Percentiles rank a stretch among this genome's conserved stretches.
Evolutionary conservation across 1,140 invertebrate genomes (phyloP).

Genomic region (Drosophila subobscura): DNA sequence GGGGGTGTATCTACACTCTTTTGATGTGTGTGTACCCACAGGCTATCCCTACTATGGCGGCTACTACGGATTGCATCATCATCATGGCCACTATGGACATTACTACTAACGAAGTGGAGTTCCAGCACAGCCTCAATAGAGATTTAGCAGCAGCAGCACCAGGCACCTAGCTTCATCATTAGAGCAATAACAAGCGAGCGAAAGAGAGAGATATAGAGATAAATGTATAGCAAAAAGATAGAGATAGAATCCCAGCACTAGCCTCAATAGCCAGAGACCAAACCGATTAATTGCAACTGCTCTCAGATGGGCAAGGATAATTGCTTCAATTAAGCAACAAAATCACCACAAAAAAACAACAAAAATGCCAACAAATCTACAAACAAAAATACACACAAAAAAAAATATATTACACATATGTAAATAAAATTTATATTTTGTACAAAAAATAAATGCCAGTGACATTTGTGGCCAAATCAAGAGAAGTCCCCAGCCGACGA

Average conservation of each 20-base stretch:
- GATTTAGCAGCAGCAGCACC: conserved; percentile 12
- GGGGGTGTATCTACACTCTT: not conserved
- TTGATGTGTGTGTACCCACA: conserved; percentile 6
- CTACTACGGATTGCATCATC: conserved; percentile 73
- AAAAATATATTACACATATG: conserved; percentile 42
- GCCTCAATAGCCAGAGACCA: conserved; percentile 36
- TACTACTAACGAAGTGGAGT: conserved; percentile 55
- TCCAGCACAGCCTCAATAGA: conserved; percentile 31
- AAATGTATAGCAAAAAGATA: conserved; percentile 12
- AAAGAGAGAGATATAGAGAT: conserved; percentile 26
- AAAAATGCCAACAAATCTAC: not conserved
- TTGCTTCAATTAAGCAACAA: conserved; percentile 76
- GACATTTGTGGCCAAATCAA: conserved; percentile 4
- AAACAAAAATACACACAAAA: conserved; percentile 16
- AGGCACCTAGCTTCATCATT: conserved; percentile 15
- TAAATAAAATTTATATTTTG: conserved; percentile 54
- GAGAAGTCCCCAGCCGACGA: conserved; percentile 20
- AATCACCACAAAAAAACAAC: conserved; percentile 57
- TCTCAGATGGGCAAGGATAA: conserved; percentile 69
- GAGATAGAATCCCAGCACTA: conserved; percentile 20
- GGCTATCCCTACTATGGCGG: conserved; percentile 81
- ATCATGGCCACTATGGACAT: conserved; percentile 76
- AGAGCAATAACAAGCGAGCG: conserved; percentile 2
- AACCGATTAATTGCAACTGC: conserved; percentile 47
- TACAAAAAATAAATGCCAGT: conserved; percentile 36